Evolutionary conservation across 2,888 invertebrate species (phyloP), one percentile per base, ranked within the genome.

Genomic region (Cordylochernes scorpioides): DNA sequence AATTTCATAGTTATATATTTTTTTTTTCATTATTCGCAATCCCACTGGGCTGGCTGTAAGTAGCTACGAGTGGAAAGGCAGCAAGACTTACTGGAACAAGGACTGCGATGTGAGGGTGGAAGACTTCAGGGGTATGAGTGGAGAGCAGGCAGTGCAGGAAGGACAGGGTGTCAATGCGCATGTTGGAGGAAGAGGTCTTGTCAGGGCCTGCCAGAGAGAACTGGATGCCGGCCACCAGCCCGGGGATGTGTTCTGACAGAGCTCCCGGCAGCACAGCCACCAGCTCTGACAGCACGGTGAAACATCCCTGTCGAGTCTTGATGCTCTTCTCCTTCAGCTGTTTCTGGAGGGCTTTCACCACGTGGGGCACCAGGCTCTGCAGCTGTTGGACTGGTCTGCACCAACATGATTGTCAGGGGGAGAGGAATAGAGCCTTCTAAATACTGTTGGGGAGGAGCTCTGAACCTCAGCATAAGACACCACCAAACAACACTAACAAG

Each of bases 101-200:
- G 15, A 68, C 64, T 3, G 63, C 60, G 51, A 78, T 71, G 52
- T 78, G 73, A 4, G 67, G 63, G 44, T 77, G 71, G 54, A 88
- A 80, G 2, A 68, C 68, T 43, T 62, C 65, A 1, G 71, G 68
- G 21, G 63, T 63, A 53, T 86, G 84, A 3, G 73, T 70, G 27
- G 68, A 64, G 36, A 86, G 57, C 31, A 84, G 57, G 48, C 71
- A 71, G 53, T 75, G 69, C 34, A 97, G 64, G 55, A 97, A 97
- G 25, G 75, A 69, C 25, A 99, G 57, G 0, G 91, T 80, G 50
- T 91, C 91, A 44, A 97, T 94, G 59, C 84, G 84, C 78, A 94
- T 91, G 43, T 88, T 91, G 28, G 86, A 86, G 25, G 80, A 80
- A 0, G 84, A 78, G 49, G 75, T 74, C 48, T 84, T 84, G 48